Conservation (phyloP, 2,888 invertebrate species). For the Trilocha varians region DNA sequence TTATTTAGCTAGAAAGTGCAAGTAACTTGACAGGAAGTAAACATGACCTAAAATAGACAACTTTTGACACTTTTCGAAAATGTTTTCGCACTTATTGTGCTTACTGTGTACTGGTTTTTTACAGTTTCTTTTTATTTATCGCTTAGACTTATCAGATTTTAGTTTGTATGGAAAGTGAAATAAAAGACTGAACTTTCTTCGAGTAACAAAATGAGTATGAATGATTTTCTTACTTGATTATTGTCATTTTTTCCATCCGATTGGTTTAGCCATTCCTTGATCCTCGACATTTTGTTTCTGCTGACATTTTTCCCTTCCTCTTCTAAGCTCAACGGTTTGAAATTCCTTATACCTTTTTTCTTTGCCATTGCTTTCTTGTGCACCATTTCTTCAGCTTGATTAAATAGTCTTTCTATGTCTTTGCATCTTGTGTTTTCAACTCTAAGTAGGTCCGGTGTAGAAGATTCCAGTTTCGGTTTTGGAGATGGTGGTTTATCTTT, state of each 20-base stretch:
- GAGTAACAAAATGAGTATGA: too few relatives aligned
- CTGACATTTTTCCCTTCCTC: constrained; percentile 61
- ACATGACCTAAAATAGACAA: background rate
- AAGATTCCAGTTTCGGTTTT: constrained; percentile 49
- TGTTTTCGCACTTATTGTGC: background rate
- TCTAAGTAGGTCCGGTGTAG: constrained; percentile 62
- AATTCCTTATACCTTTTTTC: constrained; percentile 56
- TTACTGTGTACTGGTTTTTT: too few relatives aligned
- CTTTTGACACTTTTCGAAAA: background rate
- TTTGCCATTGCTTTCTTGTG: constrained; percentile 72
- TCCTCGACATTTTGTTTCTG: constrained; percentile 76
- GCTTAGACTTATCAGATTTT: too few relatives aligned
- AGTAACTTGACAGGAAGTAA: background rate
- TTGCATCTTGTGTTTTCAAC: constrained; percentile 68
- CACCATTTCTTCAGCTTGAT: constrained; percentile 86
- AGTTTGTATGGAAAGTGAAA: too few relatives aligned
- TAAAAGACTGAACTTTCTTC: too few relatives aligned
- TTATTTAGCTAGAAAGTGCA: background rate
- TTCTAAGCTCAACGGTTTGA: constrained; percentile 69
- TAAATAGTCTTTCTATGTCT: constrained; percentile 82
- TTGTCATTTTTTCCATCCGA: constrained; percentile 52
- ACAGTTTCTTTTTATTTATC: too few relatives aligned
- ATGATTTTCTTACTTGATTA: constrained; percentile 40
- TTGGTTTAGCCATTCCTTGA: constrained; percentile 80
- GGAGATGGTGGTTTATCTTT: constrained; percentile 41